phyloP scores from a whole-genome alignment of 2,113 vertebrate species.

The Telmatochromis sp. region DNA sequence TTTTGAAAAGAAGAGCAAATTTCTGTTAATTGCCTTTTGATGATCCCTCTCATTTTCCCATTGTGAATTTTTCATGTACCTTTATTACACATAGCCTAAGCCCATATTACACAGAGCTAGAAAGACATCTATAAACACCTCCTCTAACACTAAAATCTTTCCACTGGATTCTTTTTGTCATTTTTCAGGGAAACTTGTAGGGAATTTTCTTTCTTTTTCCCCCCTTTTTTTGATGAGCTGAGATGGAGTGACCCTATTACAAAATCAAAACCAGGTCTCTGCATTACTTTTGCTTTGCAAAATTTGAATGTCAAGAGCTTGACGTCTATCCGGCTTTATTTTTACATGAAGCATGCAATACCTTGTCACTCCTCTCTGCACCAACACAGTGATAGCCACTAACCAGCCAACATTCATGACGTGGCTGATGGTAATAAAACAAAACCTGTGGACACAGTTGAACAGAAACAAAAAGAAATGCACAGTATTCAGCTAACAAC shows the following conservation, averaged over 20 bases:
- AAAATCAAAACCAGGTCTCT: neutral
- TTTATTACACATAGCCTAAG: neutral
- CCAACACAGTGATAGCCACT: neutral
- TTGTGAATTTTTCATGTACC: neutral
- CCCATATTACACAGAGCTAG: neutral
- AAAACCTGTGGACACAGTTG: neutral
- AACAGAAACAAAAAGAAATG: neutral
- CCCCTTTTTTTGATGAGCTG: neutral
- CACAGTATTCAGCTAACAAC: neutral
- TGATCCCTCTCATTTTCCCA: neutral
- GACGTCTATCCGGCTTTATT: neutral
- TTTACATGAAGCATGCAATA: neutral
- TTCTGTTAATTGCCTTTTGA: neutral
- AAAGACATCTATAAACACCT: neutral
- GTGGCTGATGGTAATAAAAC: neutral
- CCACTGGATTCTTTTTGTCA: neutral
- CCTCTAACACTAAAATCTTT: neutral
- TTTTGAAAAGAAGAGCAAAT: neutral
- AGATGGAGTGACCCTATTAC: neutral
- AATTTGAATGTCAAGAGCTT: neutral
- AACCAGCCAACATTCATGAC: neutral
- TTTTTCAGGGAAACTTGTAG: neutral
- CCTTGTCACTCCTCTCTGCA: neutral
- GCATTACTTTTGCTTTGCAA: neutral
- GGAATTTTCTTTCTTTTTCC: rapidly evolving